A percentile compares a stretch with the other conserved stretches of the same genome.
phyloP scores from a whole-genome alignment of 2,797 vertebrate species.

The Lepidocolaptes lacrymiger region DNA sequence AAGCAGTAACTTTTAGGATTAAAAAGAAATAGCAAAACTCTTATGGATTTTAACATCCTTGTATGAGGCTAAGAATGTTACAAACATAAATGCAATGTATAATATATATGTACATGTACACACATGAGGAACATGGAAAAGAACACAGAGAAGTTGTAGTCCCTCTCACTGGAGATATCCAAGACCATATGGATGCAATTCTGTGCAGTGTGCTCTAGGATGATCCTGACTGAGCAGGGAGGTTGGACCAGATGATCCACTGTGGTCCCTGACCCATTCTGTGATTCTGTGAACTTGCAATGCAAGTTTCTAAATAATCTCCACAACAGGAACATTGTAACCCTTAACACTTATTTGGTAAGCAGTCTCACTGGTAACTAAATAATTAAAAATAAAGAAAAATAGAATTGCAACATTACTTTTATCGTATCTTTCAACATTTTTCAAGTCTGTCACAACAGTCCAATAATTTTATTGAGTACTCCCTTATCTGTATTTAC shows the following conservation, averaged over 20 bases:
- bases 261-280: not conserved
- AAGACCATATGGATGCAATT: not conserved
- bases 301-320: not conserved
- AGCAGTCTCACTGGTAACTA: not conserved
- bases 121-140: not conserved
- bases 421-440: not conserved
- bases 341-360: not conserved
- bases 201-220: not conserved
- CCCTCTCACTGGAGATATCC: not conserved
- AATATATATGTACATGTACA: not conserved
- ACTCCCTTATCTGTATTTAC: slow-evolving; percentile 68
- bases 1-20: not conserved
- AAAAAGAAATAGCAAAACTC: not conserved
- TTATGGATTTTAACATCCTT: not conserved
- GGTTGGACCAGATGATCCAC: not conserved
- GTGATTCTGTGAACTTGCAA: not conserved
- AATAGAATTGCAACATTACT: not conserved
- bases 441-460: not conserved
- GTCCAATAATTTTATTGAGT: not conserved
- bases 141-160: not conserved
- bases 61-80: not conserved
- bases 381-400: not conserved
- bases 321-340: not conserved
- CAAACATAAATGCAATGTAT: not conserved
- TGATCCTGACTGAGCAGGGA: not conserved